A percentile compares a stretch with the other conserved stretches of the same genome.
phyloP scores from a whole-genome alignment of 2,888 invertebrate species.

The Drosophila rellima region DNA sequence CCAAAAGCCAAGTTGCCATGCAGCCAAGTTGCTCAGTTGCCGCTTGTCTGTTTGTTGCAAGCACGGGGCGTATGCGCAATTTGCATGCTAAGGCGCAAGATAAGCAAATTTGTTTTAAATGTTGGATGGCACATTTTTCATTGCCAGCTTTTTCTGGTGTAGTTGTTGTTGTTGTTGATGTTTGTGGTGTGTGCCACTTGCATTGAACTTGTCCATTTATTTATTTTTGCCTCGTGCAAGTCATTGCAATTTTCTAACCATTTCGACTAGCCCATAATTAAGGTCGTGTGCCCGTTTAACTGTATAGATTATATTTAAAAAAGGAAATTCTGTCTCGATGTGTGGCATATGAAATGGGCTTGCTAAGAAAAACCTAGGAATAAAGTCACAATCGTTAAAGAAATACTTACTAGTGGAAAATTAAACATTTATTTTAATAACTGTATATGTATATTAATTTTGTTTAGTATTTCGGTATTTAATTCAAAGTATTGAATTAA shows the following conservation, averaged over 20 bases:
- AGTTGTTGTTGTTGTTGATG: conserved; percentile 1
- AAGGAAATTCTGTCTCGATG: neutral
- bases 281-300: conserved; percentile 61
- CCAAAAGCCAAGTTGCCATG: conserved; percentile 30
- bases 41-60: conserved; percentile 13
- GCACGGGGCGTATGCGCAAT: conserved; percentile 78
- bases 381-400: neutral
- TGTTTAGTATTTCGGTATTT: too few relatives aligned
- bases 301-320: neutral
- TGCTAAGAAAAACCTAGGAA: neutral
- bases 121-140: conserved; percentile 57
- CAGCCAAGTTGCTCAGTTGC: conserved; percentile 15
- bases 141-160: conserved; percentile 18
- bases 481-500: too few relatives aligned
- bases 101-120: conserved; percentile 67
- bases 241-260: conserved; percentile 41
- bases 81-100: conserved; percentile 63
- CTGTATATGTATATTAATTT: too few relatives aligned
- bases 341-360: conserved; percentile 18
- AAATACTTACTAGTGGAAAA: neutral
- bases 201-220: conserved; percentile 72
- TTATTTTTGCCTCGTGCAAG: conserved; percentile 38
- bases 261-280: conserved; percentile 62
- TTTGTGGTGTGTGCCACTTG: conserved; percentile 50
- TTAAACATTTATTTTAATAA: too few relatives aligned